phyloP scores from a whole-genome alignment of 1,140 invertebrate species.

The Dolichoris vasculosae region DNA sequence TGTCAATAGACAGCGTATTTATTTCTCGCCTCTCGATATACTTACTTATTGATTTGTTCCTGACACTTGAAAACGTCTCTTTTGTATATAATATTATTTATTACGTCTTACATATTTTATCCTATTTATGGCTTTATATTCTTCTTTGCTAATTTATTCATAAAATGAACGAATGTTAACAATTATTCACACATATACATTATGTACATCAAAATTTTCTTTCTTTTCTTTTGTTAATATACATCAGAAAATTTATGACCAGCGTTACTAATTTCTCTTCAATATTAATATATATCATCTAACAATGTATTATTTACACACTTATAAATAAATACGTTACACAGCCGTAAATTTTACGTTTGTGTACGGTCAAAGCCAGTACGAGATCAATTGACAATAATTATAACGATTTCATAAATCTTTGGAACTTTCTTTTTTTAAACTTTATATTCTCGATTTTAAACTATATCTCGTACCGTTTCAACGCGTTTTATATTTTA shows the following conservation, averaged over 20 bases:
- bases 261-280: not conserved
- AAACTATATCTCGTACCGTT: not conserved
- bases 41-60: constrained; percentile 46
- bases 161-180: constrained; percentile 32
- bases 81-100: constrained; percentile 39
- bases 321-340: constrained; percentile 19
- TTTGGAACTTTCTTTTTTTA: not conserved
- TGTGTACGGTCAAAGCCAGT: constrained; percentile 15
- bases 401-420: not conserved
- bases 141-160: not conserved
- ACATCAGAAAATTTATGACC: not conserved
- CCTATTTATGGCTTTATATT: not conserved
- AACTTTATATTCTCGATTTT: not conserved
- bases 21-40: constrained; percentile 37
- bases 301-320: constrained; percentile 30
- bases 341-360: constrained; percentile 31
- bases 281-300: not conserved
- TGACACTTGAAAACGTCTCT: constrained; percentile 41
- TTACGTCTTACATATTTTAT: constrained; percentile 29
- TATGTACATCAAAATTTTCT: constrained; percentile 39
- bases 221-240: constrained; percentile 6
- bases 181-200: constrained; percentile 51
- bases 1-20: constrained; percentile 42
- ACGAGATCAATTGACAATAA: constrained; percentile 38
- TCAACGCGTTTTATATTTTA: not conserved